A percentile compares a stretch with the other conserved stretches of the same genome.
Evolutionary conservation across 2,797 vertebrate genomes (phyloP).

Genomic region (Amblyopsis hoosieri): DNA sequence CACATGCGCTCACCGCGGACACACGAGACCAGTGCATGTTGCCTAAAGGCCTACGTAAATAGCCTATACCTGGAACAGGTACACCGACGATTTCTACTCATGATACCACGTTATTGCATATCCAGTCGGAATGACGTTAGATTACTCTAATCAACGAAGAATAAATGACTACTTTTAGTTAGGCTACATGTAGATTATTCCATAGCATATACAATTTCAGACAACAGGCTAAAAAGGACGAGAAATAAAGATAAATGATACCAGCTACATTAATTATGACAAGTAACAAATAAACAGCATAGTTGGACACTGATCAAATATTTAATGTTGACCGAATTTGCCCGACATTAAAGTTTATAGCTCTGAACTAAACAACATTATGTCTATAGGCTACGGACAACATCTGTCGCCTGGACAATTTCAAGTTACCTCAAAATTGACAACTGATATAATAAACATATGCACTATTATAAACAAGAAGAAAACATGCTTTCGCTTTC

Average conservation of each 20-base stretch:
- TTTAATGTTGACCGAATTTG: no score
- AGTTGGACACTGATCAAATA: neutral
- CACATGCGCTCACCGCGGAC: neutral
- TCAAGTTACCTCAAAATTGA: neutral
- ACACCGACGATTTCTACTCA: neutral
- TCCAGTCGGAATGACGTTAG: no score
- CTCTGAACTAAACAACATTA: no score
- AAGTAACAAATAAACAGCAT: neutral
- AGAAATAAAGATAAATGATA: no score
- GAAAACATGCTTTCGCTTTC: no score
- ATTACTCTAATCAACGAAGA: no score
- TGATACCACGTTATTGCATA: no score
- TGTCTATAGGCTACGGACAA: neutral
- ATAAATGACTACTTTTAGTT: no score
- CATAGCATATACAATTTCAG: neutral
- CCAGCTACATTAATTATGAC: neutral
- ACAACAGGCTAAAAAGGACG: neutral
- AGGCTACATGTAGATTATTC: no score
- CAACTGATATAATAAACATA: neutral
- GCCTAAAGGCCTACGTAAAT: slow-evolving; percentile 8
- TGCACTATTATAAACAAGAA: no score
- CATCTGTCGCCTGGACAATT: neutral
- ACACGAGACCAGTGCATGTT: neutral
- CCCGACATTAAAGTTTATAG: no score
- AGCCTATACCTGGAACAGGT: slow-evolving; percentile 30